Evolutionary conservation across 2,797 vertebrate genomes (phyloP).

Genomic region (Acanthurus leucopareius): DNA sequence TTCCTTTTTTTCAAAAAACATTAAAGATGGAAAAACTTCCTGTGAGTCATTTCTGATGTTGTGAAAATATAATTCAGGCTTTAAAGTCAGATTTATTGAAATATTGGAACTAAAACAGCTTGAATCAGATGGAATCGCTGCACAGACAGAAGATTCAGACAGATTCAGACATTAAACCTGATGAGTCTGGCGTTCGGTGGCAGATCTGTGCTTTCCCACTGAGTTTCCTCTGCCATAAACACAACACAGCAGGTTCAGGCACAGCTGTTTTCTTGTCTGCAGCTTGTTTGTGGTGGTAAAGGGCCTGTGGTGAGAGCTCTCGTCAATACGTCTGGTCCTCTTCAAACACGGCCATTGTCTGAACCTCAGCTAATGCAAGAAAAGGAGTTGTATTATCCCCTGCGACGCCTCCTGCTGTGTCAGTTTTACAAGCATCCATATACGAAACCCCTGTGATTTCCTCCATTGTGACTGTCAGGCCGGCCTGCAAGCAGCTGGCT

Average conservation of each 20-base stretch:
- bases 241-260: slow-evolving; percentile 37
- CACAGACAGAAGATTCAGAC: not conserved
- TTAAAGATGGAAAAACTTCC: too few relatives aligned
- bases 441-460: slow-evolving; percentile 23
- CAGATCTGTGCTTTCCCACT: slow-evolving; percentile 30
- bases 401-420: slow-evolving; percentile 19
- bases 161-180: slow-evolving; percentile 6
- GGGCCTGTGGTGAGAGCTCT: slow-evolving; percentile 45
- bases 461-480: slow-evolving; percentile 18
- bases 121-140: not conserved
- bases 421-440: slow-evolving; percentile 27
- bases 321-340: slow-evolving; percentile 66
- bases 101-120: not conserved
- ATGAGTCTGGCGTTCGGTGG: slow-evolving; percentile 6
- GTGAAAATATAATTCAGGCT: too few relatives aligned
- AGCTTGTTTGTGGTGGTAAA: slow-evolving; percentile 51
- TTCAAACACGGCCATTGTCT: slow-evolving; percentile 69
- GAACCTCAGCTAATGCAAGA: slow-evolving; percentile 44
- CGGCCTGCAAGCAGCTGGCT: slow-evolving; percentile 12
- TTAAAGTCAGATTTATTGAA: not conserved
- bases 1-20: too few relatives aligned
- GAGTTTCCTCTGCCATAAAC: slow-evolving; percentile 22
- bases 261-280: slow-evolving; percentile 63
- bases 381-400: slow-evolving; percentile 39
- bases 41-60: too few relatives aligned